Evolutionary conservation across 2,113 vertebrate species (phyloP).

Genomic region (Vanacampus margaritifer): DNA sequence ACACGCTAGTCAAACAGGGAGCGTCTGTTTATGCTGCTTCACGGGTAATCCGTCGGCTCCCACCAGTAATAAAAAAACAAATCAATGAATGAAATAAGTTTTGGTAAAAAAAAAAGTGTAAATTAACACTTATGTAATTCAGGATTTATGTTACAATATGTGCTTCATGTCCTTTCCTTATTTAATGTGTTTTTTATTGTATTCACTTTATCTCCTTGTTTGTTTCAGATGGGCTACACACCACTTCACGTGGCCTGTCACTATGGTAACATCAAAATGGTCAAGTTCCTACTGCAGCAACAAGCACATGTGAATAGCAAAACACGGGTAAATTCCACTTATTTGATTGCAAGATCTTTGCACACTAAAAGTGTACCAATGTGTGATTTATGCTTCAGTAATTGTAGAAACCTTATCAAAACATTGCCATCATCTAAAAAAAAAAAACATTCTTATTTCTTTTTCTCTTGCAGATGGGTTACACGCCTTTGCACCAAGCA

Average conservation of each 20-base stretch:
- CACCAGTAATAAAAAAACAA: neutral
- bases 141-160: neutral
- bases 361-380: neutral
- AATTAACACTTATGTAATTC: neutral
- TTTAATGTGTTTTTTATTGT: neutral
- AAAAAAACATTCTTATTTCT: neutral
- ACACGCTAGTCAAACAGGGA: constrained; percentile 85
- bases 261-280: constrained; percentile 97
- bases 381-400: neutral
- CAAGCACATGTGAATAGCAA: constrained; percentile 91
- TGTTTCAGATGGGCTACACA: constrained; percentile 91
- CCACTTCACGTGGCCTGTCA: constrained; percentile 94
- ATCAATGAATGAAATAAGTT: neutral
- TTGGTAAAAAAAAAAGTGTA: neutral
- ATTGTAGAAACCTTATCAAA: neutral
- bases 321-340: constrained; percentile 80
- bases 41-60: constrained; percentile 74
- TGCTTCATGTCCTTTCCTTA: no score
- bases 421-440: neutral
- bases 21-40: constrained; percentile 84
- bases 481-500: constrained; percentile 92
- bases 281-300: constrained; percentile 94
- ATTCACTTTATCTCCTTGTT: neutral
- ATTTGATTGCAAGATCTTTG: neutral
- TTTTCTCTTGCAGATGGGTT: constrained; percentile 78